Evolutionary conservation across 2,888 invertebrate species (phyloP).

Genomic region (Eupeodes luniger): DNA sequence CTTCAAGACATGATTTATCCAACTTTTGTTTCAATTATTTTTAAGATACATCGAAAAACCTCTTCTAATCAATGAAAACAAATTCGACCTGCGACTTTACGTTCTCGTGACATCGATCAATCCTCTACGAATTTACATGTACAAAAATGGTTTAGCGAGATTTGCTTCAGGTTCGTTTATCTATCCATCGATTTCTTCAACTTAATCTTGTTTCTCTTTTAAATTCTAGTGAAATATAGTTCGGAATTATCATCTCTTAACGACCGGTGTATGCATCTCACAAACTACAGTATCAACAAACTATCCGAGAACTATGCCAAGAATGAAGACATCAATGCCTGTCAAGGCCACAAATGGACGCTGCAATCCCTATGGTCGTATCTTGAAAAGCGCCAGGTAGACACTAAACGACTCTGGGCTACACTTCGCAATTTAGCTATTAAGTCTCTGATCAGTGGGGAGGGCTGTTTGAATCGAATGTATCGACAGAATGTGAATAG

Average conservation of each 20-base stretch:
- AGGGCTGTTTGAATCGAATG: conserved; percentile 90
- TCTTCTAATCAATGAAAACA: conserved; percentile 95
- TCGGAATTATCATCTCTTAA: conserved; percentile 90
- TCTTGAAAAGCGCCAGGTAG: conserved; percentile 87
- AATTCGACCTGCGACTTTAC: conserved; percentile 98
- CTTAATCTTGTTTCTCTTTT: background rate
- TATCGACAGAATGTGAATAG: conserved; percentile 90
- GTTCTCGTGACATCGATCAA: conserved; percentile 97
- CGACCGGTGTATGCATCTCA: conserved; percentile 96
- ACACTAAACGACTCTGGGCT: conserved; percentile 92
- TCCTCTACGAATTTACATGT: conserved; percentile 96
- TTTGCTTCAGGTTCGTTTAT: conserved; percentile 92
- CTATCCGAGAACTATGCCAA: conserved; percentile 93
- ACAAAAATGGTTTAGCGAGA: conserved; percentile 97
- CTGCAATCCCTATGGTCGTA: conserved; percentile 88
- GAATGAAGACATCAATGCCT: conserved; percentile 95
- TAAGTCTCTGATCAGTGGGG: conserved; percentile 96
- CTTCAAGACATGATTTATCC: too few relatives aligned
- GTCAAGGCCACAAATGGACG: conserved; percentile 98
- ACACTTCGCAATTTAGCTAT: conserved; percentile 95
- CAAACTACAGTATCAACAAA: conserved; percentile 96
- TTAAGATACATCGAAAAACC: conserved; percentile 91
- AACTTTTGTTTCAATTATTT: background rate
- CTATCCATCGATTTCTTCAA: background rate
- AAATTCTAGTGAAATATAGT: conserved; percentile 90